phyloP scores from a whole-genome alignment of 2,113 vertebrate genomes.

The Ia io region DNA sequence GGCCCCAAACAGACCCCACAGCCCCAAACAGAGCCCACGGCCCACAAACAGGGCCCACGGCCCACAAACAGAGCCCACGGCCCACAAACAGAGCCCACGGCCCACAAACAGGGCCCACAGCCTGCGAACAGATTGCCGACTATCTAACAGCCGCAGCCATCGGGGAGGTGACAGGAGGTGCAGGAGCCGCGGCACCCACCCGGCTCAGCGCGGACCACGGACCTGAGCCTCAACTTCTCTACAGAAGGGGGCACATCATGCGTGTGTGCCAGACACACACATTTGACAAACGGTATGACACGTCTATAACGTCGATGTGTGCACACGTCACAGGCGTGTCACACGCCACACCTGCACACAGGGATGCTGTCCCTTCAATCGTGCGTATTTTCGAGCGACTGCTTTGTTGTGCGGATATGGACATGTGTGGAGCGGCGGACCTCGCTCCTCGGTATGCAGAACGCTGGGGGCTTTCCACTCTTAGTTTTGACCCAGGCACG shows the following conservation, averaged over 20 bases:
- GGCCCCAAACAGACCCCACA: too few relatives aligned
- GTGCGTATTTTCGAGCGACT: background rate
- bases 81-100: fast-evolving
- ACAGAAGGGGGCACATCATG: background rate
- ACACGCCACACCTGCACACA: fast-evolving
- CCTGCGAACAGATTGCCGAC: background rate
- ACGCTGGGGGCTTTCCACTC: background rate
- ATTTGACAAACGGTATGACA: fast-evolving
- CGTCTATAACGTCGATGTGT: fast-evolving
- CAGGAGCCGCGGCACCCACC: background rate
- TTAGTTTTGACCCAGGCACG: background rate
- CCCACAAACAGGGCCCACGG: too few relatives aligned
- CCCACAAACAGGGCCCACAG: too few relatives aligned
- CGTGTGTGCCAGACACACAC: background rate
- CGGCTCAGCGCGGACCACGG: background rate
- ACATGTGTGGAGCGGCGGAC: background rate
- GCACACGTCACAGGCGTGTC: fast-evolving
- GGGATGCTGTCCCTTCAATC: fast-evolving
- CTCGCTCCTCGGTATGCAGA: background rate
- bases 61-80: too few relatives aligned
- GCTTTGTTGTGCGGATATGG: too few relatives aligned
- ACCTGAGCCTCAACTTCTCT: background rate
- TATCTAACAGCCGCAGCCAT: slow-evolving; percentile 54
- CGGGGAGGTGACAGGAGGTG: background rate
- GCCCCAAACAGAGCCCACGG: too few relatives aligned